Evolutionary conservation across 2,888 invertebrate genomes (phyloP).

Genomic region (Drosophila quinaria): DNA sequence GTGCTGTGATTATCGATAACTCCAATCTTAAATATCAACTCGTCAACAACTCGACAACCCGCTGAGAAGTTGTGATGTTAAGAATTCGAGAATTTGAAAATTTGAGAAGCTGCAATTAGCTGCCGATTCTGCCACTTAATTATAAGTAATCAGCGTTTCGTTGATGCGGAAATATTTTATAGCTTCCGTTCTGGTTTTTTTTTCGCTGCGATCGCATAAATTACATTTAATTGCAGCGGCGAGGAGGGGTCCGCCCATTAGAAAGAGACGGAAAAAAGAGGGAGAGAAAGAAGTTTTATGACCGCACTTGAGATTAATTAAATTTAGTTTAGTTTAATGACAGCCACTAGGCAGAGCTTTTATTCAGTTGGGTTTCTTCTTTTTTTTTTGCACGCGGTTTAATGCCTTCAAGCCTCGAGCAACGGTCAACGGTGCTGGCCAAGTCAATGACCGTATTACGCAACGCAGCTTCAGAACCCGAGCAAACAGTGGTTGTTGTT

Average conservation of each 20-base stretch:
- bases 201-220: constrained; percentile 26
- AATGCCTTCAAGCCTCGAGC: constrained; percentile 47
- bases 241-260: constrained; percentile 32
- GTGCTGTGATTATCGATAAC: constrained; percentile 32
- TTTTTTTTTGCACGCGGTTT: constrained; percentile 42
- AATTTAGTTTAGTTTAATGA: constrained; percentile 36
- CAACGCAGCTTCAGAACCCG: constrained; percentile 67
- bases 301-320: constrained; percentile 33
- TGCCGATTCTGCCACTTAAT: constrained; percentile 62
- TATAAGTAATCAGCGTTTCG: constrained; percentile 61
- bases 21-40: constrained; percentile 26
- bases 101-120: constrained; percentile 36
- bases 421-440: constrained; percentile 54
- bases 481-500: constrained; percentile 32
- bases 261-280: constrained; percentile 4
- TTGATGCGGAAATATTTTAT: constrained; percentile 63
- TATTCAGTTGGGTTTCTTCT: constrained; percentile 4
- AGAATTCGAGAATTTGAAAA: constrained; percentile 6
- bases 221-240: constrained; percentile 55
- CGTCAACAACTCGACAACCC: constrained; percentile 14
- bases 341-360: background rate
- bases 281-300: constrained; percentile 15
- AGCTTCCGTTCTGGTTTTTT: constrained; percentile 68
- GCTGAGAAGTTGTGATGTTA: constrained; percentile 22
- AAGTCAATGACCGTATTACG: constrained; percentile 83